Evolutionary conservation across 1,140 invertebrate genomes (phyloP), one percentile per base, ranked within the genome.

Genomic region (Zaprionus capensis): DNA sequence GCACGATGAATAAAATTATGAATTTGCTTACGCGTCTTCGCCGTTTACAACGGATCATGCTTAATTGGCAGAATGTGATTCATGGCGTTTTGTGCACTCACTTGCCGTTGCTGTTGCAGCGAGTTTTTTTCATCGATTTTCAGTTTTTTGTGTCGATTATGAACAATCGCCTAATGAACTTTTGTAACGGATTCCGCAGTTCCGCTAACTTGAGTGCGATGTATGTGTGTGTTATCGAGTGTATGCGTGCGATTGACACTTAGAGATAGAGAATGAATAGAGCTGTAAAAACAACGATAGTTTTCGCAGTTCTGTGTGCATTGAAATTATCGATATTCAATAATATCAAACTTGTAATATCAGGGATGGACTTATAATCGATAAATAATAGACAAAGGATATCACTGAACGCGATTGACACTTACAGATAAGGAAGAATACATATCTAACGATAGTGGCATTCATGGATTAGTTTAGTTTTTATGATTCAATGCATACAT

Each of bases 31-130:
- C 56, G 61, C 57, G 26, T 71, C 26, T 65, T 65, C 15, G 69
- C 58, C 76, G 68, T 69, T 85, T 85, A 90, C 84, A 87, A 87
- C 71, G 71, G 81, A 76, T 88, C 85, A 84, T 88, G 84, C 84
- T 88, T 88, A 88, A 88, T 88, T 90, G 81, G 85, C 84, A 88
- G 78, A 88, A 88, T 88, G 73, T 88, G 85, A 88, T 88, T 90
- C 84, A 88, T 88, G 84, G 84, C 84, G 85, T 88, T 78, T 66
- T 87, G 84, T 78, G 87, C 84, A 82, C 87, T 87, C 74, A 46
- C 51, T 72, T 72, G 69, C 62, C 12, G 38, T 41, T 53, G 69
- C 76, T 59, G 28, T 51, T 53, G 26, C 20, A 53, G 24, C 72
- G 82, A 67, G 36, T 14, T 62, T 69, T 69, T 20, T 56, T 24